These are phyloP conservation scores for Pelvicachromis taeniatus DNA, from an alignment of 2,113 vertebrate species.

Conservation along the genomic window DNA sequence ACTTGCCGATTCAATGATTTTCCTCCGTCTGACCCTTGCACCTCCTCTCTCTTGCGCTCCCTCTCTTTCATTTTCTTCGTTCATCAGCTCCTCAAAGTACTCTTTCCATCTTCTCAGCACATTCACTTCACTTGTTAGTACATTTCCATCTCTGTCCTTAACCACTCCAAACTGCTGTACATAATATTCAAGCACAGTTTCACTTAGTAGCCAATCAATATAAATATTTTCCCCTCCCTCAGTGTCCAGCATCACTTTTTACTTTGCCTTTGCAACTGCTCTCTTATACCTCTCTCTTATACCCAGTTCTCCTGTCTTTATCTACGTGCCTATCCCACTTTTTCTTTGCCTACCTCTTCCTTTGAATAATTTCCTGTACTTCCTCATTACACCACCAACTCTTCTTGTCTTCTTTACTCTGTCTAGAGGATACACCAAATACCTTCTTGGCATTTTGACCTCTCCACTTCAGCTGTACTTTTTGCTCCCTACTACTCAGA, in stretches of 20 bases:
- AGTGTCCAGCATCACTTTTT: background rate
- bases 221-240: background rate
- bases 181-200: background rate
- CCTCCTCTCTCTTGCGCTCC: background rate
- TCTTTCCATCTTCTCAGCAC: background rate
- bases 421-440: background rate
- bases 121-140: background rate
- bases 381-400: background rate
- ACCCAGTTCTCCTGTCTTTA: background rate
- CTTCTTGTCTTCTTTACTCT: background rate
- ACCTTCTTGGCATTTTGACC: background rate
- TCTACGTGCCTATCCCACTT: background rate
- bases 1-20: background rate
- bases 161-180: background rate
- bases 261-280: background rate
- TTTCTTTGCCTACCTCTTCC: background rate
- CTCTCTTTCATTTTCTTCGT: background rate
- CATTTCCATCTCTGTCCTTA: background rate
- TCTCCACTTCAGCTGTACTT: background rate
- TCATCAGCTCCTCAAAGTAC: background rate
- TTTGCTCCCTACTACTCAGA: background rate
- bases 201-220: background rate
- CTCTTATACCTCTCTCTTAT: background rate
- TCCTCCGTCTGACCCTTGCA: background rate
- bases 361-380: background rate